Evolutionary conservation across 1,140 invertebrate genomes (phyloP), one percentile per base, ranked within the genome.

Genomic region (Berghia stephanieae): DNA sequence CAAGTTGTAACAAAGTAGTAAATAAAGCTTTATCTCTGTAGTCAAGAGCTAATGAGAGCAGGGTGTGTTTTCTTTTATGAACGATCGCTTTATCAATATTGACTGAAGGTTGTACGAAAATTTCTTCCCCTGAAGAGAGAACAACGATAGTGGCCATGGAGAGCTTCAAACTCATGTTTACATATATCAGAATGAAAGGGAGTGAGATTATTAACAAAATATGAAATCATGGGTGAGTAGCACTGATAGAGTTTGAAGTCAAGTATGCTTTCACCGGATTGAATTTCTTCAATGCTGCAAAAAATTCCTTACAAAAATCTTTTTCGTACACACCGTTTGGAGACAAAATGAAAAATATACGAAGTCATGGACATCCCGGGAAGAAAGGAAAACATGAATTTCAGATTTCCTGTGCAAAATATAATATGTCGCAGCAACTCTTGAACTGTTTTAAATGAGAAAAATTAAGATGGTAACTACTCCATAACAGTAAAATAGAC

Each of bases 381-480:
- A 36, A 67, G 63, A 67, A 67, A 67, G 34, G 63, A 67, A 67
- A 67, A 67, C 63, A 67, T 67, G 63, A 67, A 67, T 67, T 36
- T 21, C 6, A 67, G 34, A 67, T 67, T 67, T 67, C 36, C 36
- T 18, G 6, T 67, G 21, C 63, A 67, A 4, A 36, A 27, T 18
- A 67, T 67, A 4, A 67, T 67, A 36, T 67, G 27, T 67, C 63
- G 34, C 63, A 67, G 40, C 34, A 67, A 36, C 6, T 67, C 63
- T 38, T 31, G 3, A 36, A 67, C 63, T 36, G 21, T 67, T 34
- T 36, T 67, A 36, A 34, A 21, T 36, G 6, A 31, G 3, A 6
- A 34, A 67, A 31, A 36, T 31, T 31, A 18, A 67, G 36, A 38
- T 67, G 40, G 40, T 34, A 67, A 36, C 6, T 31, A 3, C 34